phyloP scores from a whole-genome alignment of 2,797 vertebrate species.

The Merluccius polli region DNA sequence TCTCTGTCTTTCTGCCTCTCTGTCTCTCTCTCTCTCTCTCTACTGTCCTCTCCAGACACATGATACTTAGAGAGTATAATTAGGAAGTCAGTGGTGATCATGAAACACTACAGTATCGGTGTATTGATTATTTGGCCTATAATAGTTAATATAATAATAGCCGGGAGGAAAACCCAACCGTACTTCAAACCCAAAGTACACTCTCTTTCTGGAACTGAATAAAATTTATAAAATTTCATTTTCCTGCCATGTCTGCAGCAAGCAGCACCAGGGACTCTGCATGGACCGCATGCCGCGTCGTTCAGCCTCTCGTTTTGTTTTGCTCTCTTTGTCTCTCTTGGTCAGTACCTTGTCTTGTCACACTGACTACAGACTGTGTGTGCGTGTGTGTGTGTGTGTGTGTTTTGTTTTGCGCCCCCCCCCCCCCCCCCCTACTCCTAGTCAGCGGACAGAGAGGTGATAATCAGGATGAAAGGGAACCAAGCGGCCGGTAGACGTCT shows the following conservation, averaged over 20 bases:
- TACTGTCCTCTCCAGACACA: not conserved
- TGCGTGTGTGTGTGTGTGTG: constrained; percentile 11
- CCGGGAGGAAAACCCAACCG: too few relatives aligned
- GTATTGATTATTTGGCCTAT: too few relatives aligned
- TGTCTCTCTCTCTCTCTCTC: not conserved
- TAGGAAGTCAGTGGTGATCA: not conserved
- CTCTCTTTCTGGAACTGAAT: too few relatives aligned
- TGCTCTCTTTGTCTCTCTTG: not conserved
- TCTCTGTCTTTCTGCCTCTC: not conserved
- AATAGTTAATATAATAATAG: too few relatives aligned
- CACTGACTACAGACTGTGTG: not conserved
- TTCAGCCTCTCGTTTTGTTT: not conserved
- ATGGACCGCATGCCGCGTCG: not conserved
- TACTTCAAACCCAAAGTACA: too few relatives aligned
- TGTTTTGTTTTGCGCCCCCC: not conserved
- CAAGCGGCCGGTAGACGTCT: not conserved
- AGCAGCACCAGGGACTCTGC: not conserved
- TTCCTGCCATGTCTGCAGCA: not conserved
- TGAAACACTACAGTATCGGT: too few relatives aligned
- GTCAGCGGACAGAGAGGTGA: not conserved
- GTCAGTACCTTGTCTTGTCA: not conserved
- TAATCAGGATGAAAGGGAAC: not conserved
- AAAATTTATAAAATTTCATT: too few relatives aligned
- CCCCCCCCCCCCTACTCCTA: not conserved
- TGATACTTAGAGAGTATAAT: not conserved